Evolutionary conservation across 2,797 vertebrate genomes (phyloP).

Genomic region (Scyliorhinus canicula): DNA sequence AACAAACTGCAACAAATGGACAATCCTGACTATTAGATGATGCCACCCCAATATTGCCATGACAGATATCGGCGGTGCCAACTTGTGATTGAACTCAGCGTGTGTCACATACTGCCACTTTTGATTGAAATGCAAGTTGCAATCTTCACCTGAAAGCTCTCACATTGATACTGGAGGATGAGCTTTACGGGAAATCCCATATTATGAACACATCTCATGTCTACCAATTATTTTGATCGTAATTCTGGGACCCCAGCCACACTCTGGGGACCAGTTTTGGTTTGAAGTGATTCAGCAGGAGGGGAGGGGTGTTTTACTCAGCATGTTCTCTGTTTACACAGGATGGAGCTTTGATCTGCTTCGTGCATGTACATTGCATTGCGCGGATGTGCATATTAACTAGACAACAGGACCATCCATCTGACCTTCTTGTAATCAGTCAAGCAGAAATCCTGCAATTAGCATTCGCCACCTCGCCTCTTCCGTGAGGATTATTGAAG

Average conservation of each 20-base stretch:
- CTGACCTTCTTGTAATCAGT: slow-evolving; percentile 1
- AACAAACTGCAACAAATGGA: not conserved
- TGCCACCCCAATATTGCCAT: not conserved
- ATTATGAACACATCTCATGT: not conserved
- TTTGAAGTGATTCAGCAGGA: not conserved
- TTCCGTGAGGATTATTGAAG: not conserved
- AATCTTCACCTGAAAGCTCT: not conserved
- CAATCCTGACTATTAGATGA: not conserved
- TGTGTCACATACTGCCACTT: not conserved
- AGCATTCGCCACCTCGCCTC: not conserved
- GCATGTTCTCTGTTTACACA: not conserved
- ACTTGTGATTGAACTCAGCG: not conserved
- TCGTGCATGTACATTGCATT: not conserved
- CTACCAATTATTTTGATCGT: not conserved
- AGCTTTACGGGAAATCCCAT: not conserved
- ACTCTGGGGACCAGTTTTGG: not conserved
- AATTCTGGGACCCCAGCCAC: not conserved
- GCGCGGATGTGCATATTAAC: slow-evolving; percentile 16
- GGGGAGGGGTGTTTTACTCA: not conserved
- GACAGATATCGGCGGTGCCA: not conserved
- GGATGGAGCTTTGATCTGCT: not conserved
- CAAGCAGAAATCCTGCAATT: not conserved
- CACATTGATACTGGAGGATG: no score
- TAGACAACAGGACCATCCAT: not conserved
- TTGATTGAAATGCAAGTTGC: not conserved